Percentiles rank a stretch among this genome's conserved stretches.
phyloP scores from a whole-genome alignment of 2,797 vertebrate species.

The Falco cherrug region DNA sequence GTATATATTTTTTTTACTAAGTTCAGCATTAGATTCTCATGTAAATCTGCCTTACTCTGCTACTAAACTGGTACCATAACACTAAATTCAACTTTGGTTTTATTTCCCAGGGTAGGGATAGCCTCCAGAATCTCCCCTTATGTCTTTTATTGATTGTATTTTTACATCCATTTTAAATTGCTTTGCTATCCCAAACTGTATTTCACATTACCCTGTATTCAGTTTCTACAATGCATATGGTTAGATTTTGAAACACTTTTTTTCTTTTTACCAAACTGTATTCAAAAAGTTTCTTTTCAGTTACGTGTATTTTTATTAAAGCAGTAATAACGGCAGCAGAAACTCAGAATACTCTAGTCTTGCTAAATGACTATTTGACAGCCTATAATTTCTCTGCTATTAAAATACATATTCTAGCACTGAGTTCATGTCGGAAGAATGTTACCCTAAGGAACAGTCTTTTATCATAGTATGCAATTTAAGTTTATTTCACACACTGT shows the following conservation, averaged over 20 bases:
- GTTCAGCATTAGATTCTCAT: background rate
- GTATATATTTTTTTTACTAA: background rate
- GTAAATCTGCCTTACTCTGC: background rate
- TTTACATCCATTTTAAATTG: conserved; percentile 29
- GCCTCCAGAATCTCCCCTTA: background rate
- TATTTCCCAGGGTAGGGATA: conserved; percentile 47
- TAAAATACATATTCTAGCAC: conserved; percentile 58
- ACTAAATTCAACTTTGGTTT: conserved; percentile 8
- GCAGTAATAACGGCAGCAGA: background rate
- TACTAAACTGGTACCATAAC: background rate
- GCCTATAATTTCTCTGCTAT: conserved; percentile 63
- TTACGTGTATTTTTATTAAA: background rate
- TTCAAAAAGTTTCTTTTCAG: background rate
- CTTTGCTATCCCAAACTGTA: background rate
- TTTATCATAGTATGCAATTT: background rate
- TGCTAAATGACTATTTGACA: conserved; percentile 56
- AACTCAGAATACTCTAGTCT: conserved; percentile 26
- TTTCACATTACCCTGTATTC: background rate
- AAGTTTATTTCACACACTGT: conserved; percentile 19
- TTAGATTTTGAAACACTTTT: background rate
- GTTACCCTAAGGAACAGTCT: conserved; percentile 7
- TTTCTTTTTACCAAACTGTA: background rate
- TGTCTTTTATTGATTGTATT: conserved; percentile 1
- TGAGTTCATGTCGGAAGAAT: conserved; percentile 41
- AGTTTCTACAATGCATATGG: background rate